phyloP scores from a whole-genome alignment of 2,888 invertebrate species.

The Euspilapteryx auroguttella region DNA sequence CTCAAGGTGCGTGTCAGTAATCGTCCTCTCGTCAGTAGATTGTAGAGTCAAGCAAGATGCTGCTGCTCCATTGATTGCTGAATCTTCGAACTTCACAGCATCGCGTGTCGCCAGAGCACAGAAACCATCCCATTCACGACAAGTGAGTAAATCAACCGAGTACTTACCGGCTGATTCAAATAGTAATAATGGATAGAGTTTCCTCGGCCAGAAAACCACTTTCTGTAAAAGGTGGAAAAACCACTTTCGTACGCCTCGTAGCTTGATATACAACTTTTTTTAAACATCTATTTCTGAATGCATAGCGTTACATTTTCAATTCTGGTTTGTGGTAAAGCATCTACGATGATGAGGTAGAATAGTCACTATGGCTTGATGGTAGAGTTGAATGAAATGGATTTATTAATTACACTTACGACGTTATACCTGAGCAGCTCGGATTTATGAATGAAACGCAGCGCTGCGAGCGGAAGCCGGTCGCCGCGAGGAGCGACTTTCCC shows the following conservation, averaged over 20 bases:
- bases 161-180: slow-evolving; percentile 21
- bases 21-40: too few species aligned
- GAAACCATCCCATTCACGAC: slow-evolving; percentile 54
- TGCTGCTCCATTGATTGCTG: slow-evolving; percentile 34
- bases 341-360: too few species aligned
- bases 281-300: slow-evolving; percentile 41
- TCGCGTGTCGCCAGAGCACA: slow-evolving; percentile 11
- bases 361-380: too few species aligned
- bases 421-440: too few species aligned
- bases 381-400: too few species aligned
- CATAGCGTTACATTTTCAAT: slow-evolving; percentile 14
- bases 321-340: slow-evolving; percentile 12
- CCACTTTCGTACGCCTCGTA: slow-evolving; percentile 47
- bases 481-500: slow-evolving; percentile 58
- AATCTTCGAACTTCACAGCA: slow-evolving; percentile 44
- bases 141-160: slow-evolving; percentile 51
- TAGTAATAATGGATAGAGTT: slow-evolving; percentile 27
- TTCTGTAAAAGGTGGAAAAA: slow-evolving; percentile 39
- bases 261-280: slow-evolving; percentile 48
- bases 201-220: slow-evolving; percentile 50
- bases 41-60: too few species aligned
- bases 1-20: slow-evolving; percentile 1
- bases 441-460: slow-evolving; percentile 60
- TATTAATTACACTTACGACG: too few species aligned
- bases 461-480: slow-evolving; percentile 54